Evolutionary conservation across 2,888 invertebrate species (phyloP).

Genomic region (Cerceris rybyensis): DNA sequence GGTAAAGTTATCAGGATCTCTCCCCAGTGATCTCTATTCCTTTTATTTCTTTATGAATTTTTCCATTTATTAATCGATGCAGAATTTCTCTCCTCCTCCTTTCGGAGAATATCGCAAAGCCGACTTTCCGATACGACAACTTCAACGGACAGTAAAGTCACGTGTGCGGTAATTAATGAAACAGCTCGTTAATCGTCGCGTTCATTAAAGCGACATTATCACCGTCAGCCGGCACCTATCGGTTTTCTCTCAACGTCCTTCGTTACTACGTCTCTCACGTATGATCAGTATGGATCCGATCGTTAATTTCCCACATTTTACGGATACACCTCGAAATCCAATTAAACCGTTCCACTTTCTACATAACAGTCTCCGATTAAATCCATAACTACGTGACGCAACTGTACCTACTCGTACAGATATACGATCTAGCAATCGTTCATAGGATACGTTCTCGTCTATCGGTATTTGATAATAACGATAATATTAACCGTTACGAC

Average conservation of each 20-base stretch:
- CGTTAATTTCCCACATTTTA: not conserved
- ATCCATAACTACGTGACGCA: constrained; percentile 37
- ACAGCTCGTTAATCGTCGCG: not conserved
- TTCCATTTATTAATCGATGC: no score
- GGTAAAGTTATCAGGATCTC: constrained; percentile 72
- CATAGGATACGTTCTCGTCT: no score
- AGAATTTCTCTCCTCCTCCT: no score
- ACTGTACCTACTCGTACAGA: constrained; percentile 25
- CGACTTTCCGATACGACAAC: not conserved
- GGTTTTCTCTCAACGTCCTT: no score
- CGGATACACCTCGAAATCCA: constrained; percentile 1
- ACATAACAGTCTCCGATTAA: constrained; percentile 5
- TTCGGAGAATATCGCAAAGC: no score
- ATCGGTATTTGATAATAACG: no score
- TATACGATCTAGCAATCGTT: no score
- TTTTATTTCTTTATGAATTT: no score
- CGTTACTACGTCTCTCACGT: no score
- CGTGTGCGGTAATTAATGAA: not conserved
- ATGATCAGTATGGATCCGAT: not conserved
- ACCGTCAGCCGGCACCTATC: no score
- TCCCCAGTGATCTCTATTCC: not conserved
- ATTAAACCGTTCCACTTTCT: constrained; percentile 53
- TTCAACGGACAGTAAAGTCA: not conserved
- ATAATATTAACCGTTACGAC: no score
- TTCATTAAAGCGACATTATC: not conserved